Evolutionary conservation across 2,113 vertebrate species (phyloP), one percentile per base, ranked within the genome.

Genomic region (Lipophrys pholis): DNA sequence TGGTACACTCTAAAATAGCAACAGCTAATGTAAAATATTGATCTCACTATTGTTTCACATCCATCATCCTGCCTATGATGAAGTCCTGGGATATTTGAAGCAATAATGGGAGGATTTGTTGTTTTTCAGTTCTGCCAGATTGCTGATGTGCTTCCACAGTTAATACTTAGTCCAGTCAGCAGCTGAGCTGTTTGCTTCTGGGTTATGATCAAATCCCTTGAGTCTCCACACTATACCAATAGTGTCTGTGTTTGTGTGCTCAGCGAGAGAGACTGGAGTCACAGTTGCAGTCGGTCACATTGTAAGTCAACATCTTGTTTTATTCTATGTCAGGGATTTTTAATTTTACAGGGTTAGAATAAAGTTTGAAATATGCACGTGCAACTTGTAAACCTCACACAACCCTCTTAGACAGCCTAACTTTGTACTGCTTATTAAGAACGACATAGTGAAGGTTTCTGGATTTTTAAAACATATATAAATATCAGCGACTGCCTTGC

Each of bases 251-350:
- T 36, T 8, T 61, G 50, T 75, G 42, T 60, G 14, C 43, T 12
- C 11, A 55, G 51, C 12, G 41, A 35, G 50, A 58, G 38, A 1
- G 61, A 63, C 52, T 2, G 21, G 4, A 30, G 53, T 48, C 76
- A 55, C 71, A 66, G 67, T 73, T 74, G 70, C 60, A 55, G 52
- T 11, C 6, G 49, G 56, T 63, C 59, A 68, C 63, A 21, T 81
- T 49, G 52, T 69, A 35, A 49, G 64, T 74, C 4, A 52, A 40
- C 14, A 71, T 16, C 6, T 5, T 53, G 40, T 46, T 14, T 45
- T 6, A 39, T 60, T 16, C n/a, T 40, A 15, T 49, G 36, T 35
- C 11, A 43, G 41, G 65, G 17, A 61, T n/a, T 39, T 12, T 39
- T 57, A 41, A 78, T 74, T 57, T 57, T 11, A 46, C 61, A 48